These are phyloP conservation scores for Pitangus sulphuratus DNA, from an alignment of 2,797 vertebrate genomes.

Conservation along the genomic window DNA sequence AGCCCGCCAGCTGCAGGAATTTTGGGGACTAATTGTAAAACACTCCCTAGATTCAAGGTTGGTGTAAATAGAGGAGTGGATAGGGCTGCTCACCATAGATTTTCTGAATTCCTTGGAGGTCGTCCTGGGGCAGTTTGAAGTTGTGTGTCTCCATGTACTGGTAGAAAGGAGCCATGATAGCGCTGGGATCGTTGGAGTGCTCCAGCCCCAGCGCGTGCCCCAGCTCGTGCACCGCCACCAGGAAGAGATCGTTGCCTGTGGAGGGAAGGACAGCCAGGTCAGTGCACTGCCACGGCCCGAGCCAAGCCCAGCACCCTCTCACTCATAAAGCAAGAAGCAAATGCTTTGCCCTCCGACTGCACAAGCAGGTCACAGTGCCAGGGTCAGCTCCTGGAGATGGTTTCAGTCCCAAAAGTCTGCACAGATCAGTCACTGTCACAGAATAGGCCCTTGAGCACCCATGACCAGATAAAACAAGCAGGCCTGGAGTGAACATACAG, in stretches of 20 bases:
- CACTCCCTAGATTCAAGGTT: neutral
- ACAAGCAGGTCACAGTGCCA: neutral
- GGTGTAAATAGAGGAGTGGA: neutral
- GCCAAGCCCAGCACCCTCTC: neutral
- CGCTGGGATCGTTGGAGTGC: conserved; percentile 95
- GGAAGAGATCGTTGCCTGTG: conserved; percentile 93
- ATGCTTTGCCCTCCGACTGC: neutral
- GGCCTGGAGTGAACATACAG: neutral
- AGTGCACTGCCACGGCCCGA: neutral
- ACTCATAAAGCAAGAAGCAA: neutral
- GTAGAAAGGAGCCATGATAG: conserved; percentile 99
- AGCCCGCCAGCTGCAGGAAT: neutral
- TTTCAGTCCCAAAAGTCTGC: neutral
- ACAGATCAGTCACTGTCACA: neutral
- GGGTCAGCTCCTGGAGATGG: neutral
- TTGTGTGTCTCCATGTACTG: conserved; percentile 99
- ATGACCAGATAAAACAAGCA: neutral
- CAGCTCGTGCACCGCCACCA: conserved; percentile 95
- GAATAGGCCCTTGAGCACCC: neutral
- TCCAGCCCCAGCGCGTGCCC: conserved; percentile 93
- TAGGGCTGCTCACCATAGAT: conserved; percentile 86
- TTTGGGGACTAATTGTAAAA: neutral
- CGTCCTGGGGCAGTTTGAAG: conserved; percentile 96
- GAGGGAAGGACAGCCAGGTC: conserved; percentile 26
- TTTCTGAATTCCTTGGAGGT: conserved; percentile 97